These are phyloP conservation scores for Nudaria mundana DNA, from an alignment of 2,888 invertebrate genomes.

Conservation along the genomic window DNA sequence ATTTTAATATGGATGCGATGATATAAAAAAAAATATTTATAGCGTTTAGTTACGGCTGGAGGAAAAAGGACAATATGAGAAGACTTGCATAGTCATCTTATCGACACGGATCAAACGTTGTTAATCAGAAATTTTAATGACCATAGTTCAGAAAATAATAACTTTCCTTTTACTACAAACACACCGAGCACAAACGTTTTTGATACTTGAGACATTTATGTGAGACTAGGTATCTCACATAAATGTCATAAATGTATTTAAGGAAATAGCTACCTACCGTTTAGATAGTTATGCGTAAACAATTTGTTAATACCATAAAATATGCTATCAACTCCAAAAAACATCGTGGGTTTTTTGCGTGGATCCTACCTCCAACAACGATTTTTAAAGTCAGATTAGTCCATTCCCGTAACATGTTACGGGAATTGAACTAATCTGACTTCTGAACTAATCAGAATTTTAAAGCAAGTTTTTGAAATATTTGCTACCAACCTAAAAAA, in stretches of 20 bases:
- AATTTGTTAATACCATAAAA: too few species aligned
- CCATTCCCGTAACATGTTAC: too few species aligned
- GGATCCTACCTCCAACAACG: too few species aligned
- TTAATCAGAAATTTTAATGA: conserved; percentile 82
- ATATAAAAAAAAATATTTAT: conserved; percentile 66
- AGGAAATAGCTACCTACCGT: too few species aligned
- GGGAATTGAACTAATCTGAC: too few species aligned
- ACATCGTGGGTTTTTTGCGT: too few species aligned
- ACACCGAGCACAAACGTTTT: conserved; percentile 31
- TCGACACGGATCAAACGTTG: conserved; percentile 78
- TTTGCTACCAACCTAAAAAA: background rate
- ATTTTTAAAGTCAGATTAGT: too few species aligned
- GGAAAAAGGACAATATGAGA: conserved; percentile 65
- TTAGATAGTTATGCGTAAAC: too few species aligned
- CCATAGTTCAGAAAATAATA: conserved; percentile 80
- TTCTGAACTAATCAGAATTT: too few species aligned
- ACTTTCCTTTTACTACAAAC: conserved; percentile 67
- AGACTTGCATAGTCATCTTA: conserved; percentile 72
- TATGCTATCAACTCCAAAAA: too few species aligned
- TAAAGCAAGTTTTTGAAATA: too few species aligned
- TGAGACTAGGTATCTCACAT: background rate
- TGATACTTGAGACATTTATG: conserved; percentile 46
- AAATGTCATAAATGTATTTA: background rate
- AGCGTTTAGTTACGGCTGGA: conserved; percentile 72
- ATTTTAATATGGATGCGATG: conserved; percentile 60